Evolutionary conservation across 2,113 vertebrate species (phyloP), one percentile per base, ranked within the genome.

Genomic region (Tetrax tetrax): DNA sequence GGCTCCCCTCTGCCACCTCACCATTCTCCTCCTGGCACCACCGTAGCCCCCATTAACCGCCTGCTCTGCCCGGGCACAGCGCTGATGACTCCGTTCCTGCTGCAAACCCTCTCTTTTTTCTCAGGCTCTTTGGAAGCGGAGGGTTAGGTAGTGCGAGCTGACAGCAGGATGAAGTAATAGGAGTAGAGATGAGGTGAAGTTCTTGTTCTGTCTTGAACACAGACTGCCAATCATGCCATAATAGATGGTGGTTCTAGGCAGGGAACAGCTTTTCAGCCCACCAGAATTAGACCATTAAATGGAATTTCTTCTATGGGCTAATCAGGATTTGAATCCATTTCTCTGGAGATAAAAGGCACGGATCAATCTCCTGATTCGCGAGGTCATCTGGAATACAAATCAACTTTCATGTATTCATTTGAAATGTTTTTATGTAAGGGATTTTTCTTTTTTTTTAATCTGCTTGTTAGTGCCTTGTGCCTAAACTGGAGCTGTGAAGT

Each of bases 271-370:
- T 95, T 97, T 96, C 94, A 95, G 80, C 71, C 37, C 85, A 77
- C 74, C 89, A 91, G 85, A 95, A 94, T 94, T 70, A 82, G 79
- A 93, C 89, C 70, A 93, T 88, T 97, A 95, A 96, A 91, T 80
- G 66, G 89, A 95, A 95, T 95, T 95, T 95, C 89, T 89, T 95
- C 95, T 96, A 91, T 70, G 84, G 93, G 63, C 76, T 97, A 93
- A 93, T 94, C 90, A 87, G 45, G 68, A 94, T 93, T 90, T 91
- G 90, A 95, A 96, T 72, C 59, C 71, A 75, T 87, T 94, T 90
- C 95, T 89, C 78, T 47, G 47, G 77, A 89, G 85, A 96, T 96
- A 95, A 96, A 96, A 91, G 69, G 69, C 80, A 56, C 75, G 80
- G 89, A 89, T 95, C 93, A 95, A 43, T 82, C 93, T 95, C 83